Evolutionary conservation across 1,140 invertebrate species (phyloP), one percentile per base, ranked within the genome.

Genomic region (Drosophila tristis): DNA sequence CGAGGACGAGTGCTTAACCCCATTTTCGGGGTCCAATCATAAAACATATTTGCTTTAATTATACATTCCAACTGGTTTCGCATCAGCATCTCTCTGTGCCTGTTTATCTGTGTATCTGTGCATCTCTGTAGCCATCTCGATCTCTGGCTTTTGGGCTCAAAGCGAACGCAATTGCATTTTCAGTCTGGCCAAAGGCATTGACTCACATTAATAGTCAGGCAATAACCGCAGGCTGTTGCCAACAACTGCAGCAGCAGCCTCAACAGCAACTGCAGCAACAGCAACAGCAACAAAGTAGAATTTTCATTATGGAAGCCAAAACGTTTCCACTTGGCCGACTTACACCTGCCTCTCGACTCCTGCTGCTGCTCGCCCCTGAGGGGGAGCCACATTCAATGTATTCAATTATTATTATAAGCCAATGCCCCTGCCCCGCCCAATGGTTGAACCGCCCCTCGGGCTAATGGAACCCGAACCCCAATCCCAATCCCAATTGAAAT

Each of bases 391-490:
- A 39, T 42, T 31, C 71, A 84, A 79, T 76, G 76, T 79, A 89
- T 87, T 87, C 82, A 87, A 87, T 89, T 87, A 87, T 87, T 87
- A 87, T 87, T 89, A 87, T 89, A 87, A 89, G 84, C 75, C 63
- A 58, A 55, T 35, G 56, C 63, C 59, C 58, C 56, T 39, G 35
- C 44, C 49, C 50, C 59, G 26, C 45, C 74, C 65, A 31, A 49
- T 29, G 49, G 44, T 29, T 8, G 44, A 51, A 60, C 39, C 48
- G 15, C 58, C 58, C 29, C 29, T 15, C 51, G 59, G 48, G 47
- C 2, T 39, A 16, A 31, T 39, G 59, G 54, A 39, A 11, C 50
- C 50, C 1, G 43, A 67, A 39, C 13, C 11, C 35, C 73, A 65
- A 39, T 39, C 11, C 35, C 73, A 65, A 39, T 39, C 35, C 35